phyloP scores from a whole-genome alignment of 2,797 vertebrate species.

The Lepilemur septentrionalis region DNA sequence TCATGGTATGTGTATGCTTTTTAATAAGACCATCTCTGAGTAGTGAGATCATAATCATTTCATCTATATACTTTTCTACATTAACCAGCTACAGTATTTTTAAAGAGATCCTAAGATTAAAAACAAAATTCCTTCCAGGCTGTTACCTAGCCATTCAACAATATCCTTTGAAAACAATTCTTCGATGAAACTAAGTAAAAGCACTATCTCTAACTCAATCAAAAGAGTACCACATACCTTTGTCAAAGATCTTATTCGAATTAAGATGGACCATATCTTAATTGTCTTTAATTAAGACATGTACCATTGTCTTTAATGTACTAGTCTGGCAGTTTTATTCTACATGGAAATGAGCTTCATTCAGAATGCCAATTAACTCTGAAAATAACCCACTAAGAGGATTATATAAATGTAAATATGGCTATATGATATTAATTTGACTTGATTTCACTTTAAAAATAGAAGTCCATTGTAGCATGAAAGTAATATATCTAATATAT shows the following conservation, averaged over 20 bases:
- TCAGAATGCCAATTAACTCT: neutral
- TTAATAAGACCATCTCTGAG: neutral
- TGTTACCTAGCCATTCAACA: neutral
- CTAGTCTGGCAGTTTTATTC: neutral
- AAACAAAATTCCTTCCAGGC: neutral
- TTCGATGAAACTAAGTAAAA: slow-evolving; percentile 26
- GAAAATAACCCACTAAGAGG: slow-evolving; percentile 30
- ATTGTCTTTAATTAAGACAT: neutral
- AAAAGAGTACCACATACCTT: neutral
- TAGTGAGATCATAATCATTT: neutral
- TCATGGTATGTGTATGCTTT: neutral
- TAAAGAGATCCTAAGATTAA: neutral
- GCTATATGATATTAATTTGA: slow-evolving; percentile 14
- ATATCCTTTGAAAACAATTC: neutral
- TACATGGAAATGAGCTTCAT: slow-evolving; percentile 24
- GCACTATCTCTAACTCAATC: neutral
- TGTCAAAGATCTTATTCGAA: slow-evolving; percentile 1
- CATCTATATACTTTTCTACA: neutral
- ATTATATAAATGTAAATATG: slow-evolving; percentile 8
- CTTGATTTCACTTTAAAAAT: slow-evolving; percentile 42
- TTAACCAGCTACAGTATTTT: neutral
- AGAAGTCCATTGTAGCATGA: neutral
- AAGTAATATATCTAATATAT: neutral
- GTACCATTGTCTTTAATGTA: neutral
- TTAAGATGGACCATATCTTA: neutral